Evolutionary conservation across 2,797 vertebrate species (phyloP).

Genomic region (Adrianichthys oophorus): DNA sequence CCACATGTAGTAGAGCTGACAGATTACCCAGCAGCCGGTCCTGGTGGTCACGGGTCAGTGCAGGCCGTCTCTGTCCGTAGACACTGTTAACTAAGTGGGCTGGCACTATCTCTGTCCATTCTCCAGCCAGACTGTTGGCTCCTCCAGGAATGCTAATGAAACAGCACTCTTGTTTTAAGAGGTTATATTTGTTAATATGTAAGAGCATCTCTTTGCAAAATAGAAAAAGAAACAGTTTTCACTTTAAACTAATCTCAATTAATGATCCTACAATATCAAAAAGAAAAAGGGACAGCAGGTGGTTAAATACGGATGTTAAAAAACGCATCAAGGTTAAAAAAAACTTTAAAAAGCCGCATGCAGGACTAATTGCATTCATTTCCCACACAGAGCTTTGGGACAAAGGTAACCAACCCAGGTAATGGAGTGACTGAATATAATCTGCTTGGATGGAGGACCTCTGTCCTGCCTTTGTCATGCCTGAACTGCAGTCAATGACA

Average conservation of each 20-base stretch:
- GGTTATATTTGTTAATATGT: slow-evolving; percentile 17
- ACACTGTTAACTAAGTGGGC: slow-evolving; percentile 54
- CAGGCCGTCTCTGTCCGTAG: slow-evolving; percentile 49
- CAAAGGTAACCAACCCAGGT: slow-evolving; percentile 59
- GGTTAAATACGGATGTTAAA: slow-evolving; percentile 15
- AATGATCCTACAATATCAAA: background rate
- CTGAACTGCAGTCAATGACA: slow-evolving; percentile 63
- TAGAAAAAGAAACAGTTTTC: background rate
- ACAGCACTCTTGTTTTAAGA: slow-evolving; percentile 34
- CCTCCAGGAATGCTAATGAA: slow-evolving; percentile 45
- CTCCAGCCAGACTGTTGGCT: slow-evolving; percentile 41
- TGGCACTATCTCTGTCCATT: slow-evolving; percentile 48
- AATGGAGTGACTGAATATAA: slow-evolving; percentile 50
- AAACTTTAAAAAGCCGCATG: slow-evolving; percentile 2
- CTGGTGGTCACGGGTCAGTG: slow-evolving; percentile 48
- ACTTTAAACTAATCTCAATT: background rate
- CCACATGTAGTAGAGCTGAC: slow-evolving; percentile 27
- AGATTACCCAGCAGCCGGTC: slow-evolving; percentile 42
- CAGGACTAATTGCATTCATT: slow-evolving; percentile 49
- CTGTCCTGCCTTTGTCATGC: slow-evolving; percentile 54
- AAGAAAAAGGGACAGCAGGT: slow-evolving; percentile 56
- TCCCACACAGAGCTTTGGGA: slow-evolving; percentile 54
- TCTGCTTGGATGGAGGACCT: slow-evolving; percentile 58
- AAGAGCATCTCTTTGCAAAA: slow-evolving; percentile 20
- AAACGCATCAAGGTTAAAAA: slow-evolving; percentile 11